A percentile compares a stretch with the other conserved stretches of the same genome.
These are phyloP conservation scores for Stenopsyche tienmushanensis DNA, from an alignment of 1,140 invertebrate genomes.

Conservation along the genomic window DNA sequence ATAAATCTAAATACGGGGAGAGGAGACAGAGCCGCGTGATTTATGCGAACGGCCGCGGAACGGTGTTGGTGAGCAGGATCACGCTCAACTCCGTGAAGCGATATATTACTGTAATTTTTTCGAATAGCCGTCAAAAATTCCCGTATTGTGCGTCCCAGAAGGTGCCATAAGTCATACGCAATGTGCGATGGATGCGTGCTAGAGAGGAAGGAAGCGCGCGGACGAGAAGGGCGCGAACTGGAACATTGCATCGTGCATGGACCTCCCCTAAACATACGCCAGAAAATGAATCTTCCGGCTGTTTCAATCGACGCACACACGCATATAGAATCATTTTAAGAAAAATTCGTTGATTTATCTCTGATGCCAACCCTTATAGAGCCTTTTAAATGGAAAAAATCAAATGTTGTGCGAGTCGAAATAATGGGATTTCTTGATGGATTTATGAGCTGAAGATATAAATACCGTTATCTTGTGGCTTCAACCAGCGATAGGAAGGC, in stretches of 20 bases:
- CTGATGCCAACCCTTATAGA: too few relatives aligned
- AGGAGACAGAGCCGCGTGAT: slow-evolving; percentile 39
- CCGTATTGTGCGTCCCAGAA: slow-evolving; percentile 38
- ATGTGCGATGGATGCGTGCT: slow-evolving; percentile 11
- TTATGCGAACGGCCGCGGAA: slow-evolving; percentile 32
- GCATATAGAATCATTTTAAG: neutral
- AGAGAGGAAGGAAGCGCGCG: neutral
- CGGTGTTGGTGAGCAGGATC: slow-evolving; percentile 5
- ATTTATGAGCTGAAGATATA: too few relatives aligned
- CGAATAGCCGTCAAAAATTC: slow-evolving; percentile 37
- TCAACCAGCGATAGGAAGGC: slow-evolving; percentile 57
- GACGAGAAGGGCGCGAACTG: neutral
- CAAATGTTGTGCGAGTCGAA: too few relatives aligned
- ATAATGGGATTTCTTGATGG: too few relatives aligned
- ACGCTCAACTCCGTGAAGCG: slow-evolving; percentile 22
- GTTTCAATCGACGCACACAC: too few relatives aligned
- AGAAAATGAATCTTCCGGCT: too few relatives aligned
- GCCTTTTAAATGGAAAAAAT: too few relatives aligned
- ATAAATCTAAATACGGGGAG: slow-evolving; percentile 42
- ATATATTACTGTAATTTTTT: slow-evolving; percentile 41
- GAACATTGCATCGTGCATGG: neutral
- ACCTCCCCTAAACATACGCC: too few relatives aligned
- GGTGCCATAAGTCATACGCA: slow-evolving; percentile 33
- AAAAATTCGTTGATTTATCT: neutral
- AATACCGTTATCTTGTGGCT: slow-evolving; percentile 56